A percentile compares a stretch with the other conserved stretches of the same genome.
Conservation (phyloP, 1,140 invertebrate genomes). For the Sminthurinus signatus region DNA sequence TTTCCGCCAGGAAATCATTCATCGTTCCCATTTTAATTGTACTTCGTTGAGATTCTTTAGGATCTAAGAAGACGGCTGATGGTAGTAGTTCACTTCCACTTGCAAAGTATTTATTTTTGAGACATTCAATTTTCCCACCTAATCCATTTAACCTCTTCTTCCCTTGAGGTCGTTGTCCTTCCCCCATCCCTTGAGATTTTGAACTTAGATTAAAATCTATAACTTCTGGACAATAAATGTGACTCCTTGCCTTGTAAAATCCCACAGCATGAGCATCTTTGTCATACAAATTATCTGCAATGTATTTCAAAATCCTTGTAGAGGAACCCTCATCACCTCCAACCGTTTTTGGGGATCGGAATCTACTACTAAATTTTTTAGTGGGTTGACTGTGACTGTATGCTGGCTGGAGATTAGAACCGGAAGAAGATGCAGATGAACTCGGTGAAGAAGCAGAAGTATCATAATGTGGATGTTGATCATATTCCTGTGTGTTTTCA, state of each 20-base stretch:
- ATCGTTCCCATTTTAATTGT: constrained; percentile 21
- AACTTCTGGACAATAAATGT: constrained; percentile 36
- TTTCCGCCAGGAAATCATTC: constrained; percentile 15
- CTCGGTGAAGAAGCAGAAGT: not conserved
- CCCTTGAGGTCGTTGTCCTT: constrained; percentile 22
- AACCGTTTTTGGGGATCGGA: not conserved
- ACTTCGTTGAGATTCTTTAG: constrained; percentile 17
- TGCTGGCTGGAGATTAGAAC: no score
- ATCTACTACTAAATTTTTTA: not conserved
- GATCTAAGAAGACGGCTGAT: constrained; percentile 24
- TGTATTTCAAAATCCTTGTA: constrained; percentile 25
- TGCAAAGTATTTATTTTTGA: constrained; percentile 36
- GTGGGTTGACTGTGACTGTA: not conserved
- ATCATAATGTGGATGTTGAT: not conserved
- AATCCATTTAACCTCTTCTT: constrained; percentile 27
- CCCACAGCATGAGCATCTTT: constrained; percentile 26
- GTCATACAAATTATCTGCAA: constrained; percentile 25
- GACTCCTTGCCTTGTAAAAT: constrained; percentile 28
- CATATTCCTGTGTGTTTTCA: not conserved
- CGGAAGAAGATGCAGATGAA: no score
- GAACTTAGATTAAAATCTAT: constrained; percentile 35
- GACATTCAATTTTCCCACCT: constrained; percentile 30
- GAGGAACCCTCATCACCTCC: constrained; percentile 26
- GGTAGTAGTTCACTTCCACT: constrained; percentile 22
- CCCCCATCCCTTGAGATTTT: constrained; percentile 28